Percentiles rank a stretch among this genome's conserved stretches.
These are phyloP conservation scores for Nasua narica DNA, from an alignment of 2,797 vertebrate species.

Conservation along the genomic window DNA sequence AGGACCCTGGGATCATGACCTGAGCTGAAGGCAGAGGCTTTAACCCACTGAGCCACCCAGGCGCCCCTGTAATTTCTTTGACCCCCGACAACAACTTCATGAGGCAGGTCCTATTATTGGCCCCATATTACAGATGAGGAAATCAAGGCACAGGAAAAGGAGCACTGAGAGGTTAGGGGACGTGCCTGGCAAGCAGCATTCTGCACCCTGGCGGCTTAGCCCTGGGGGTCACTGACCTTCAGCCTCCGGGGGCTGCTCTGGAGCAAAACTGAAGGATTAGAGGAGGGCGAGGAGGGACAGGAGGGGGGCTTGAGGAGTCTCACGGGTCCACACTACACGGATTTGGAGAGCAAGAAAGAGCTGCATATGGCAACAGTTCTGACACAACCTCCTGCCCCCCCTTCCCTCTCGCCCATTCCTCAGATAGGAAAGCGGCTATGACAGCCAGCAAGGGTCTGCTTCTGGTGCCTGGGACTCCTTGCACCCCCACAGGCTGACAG, in stretches of 20 bases:
- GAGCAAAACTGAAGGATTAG: not conserved
- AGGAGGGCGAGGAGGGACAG: not conserved
- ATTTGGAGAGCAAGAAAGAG: not conserved
- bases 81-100: not conserved
- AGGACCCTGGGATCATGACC: too few species aligned
- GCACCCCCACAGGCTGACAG: not conserved
- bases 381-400: too few species aligned
- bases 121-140: not conserved
- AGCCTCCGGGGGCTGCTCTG: not conserved
- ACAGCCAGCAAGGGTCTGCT: not conserved
- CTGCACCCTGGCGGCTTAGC: accelerated
- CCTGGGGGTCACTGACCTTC: accelerated
- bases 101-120: not conserved
- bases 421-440: not conserved
- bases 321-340: not conserved
- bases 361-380: not conserved
- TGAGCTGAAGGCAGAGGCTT: too few species aligned
- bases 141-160: not conserved
- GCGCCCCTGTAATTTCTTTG: not conserved
- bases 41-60: too few species aligned
- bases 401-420: not conserved
- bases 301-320: not conserved
- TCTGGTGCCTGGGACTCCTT: not conserved
- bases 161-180: not conserved
- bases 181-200: not conserved